Percentiles rank a stretch among this genome's conserved stretches.
Conservation (phyloP, 2,888 invertebrate species). For the Nudaria mundana region DNA sequence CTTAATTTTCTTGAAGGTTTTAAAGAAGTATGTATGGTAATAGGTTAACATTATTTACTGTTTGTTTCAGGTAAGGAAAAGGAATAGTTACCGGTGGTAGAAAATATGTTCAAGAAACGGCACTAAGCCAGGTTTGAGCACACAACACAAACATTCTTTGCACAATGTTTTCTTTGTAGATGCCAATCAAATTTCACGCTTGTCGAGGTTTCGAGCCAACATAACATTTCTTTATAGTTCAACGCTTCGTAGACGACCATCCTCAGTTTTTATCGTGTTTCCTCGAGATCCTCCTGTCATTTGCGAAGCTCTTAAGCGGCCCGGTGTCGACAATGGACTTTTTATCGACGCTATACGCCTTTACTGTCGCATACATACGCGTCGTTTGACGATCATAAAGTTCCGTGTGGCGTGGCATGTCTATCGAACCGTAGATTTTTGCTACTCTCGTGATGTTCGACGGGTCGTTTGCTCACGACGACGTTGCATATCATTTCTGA, state of each 20-base stretch:
- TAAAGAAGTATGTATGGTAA: background rate
- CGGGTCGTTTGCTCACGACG: slow-evolving; percentile 29
- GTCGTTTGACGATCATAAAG: slow-evolving; percentile 66
- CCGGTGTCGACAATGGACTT: slow-evolving; percentile 67
- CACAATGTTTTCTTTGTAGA: slow-evolving; percentile 43
- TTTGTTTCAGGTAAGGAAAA: slow-evolving; percentile 42
- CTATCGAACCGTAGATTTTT: slow-evolving; percentile 50
- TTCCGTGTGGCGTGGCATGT: slow-evolving; percentile 46
- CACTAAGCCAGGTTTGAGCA: slow-evolving; percentile 16
- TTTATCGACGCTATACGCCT: slow-evolving; percentile 66
- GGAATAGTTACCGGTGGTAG: slow-evolving; percentile 1
- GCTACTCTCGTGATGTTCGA: slow-evolving; percentile 44
- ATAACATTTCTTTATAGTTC: slow-evolving; percentile 52
- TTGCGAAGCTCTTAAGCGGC: slow-evolving; percentile 61
- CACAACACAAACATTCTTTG: slow-evolving; percentile 18
- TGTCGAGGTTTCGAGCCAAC: slow-evolving; percentile 47
- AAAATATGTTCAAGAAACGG: slow-evolving; percentile 7
- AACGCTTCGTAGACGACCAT: slow-evolving; percentile 44
- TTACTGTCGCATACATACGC: slow-evolving; percentile 58
- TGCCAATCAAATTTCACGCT: slow-evolving; percentile 62
- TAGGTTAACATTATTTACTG: slow-evolving; percentile 7
- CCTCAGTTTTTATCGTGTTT: slow-evolving; percentile 67
- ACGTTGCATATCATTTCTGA: slow-evolving; percentile 35
- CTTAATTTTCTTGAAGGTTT: background rate
- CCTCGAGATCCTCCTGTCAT: slow-evolving; percentile 60